Evolutionary conservation across 2,888 invertebrate genomes (phyloP).

Genomic region (Sepiola atlantica): DNA sequence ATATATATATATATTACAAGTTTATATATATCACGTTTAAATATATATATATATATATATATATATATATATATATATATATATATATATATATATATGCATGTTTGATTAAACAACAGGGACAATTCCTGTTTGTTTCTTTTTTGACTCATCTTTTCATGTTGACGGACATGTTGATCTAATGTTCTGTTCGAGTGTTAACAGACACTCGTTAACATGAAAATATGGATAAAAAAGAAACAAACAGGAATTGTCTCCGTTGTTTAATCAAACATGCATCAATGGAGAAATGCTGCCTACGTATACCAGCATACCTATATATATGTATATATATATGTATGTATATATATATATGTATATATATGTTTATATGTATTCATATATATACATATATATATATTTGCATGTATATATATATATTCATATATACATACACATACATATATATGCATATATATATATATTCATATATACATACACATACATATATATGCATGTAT

Average conservation of each 20-base stretch:
- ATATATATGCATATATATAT: neutral
- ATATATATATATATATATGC: neutral
- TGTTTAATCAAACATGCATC: no score
- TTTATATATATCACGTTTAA: no score
- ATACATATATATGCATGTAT: neutral
- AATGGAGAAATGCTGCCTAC: no score
- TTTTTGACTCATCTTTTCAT: no score
- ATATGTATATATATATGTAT: conserved; percentile 14
- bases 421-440: neutral
- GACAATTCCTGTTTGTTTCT: no score
- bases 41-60: no score
- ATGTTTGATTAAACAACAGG: no score
- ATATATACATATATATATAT: neutral
- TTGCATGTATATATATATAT: neutral
- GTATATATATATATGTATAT: neutral
- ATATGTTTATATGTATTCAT: neutral
- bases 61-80: neutral
- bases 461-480: neutral
- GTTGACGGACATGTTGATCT: no score
- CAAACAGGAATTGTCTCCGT: no score
- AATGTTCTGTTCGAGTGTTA: no score
- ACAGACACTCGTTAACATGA: no score
- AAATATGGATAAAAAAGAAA: no score
- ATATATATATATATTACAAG: neutral
- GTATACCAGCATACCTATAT: neutral